These are phyloP conservation scores for Alloplasta piceator DNA, from an alignment of 2,888 invertebrate species.

Conservation along the genomic window DNA sequence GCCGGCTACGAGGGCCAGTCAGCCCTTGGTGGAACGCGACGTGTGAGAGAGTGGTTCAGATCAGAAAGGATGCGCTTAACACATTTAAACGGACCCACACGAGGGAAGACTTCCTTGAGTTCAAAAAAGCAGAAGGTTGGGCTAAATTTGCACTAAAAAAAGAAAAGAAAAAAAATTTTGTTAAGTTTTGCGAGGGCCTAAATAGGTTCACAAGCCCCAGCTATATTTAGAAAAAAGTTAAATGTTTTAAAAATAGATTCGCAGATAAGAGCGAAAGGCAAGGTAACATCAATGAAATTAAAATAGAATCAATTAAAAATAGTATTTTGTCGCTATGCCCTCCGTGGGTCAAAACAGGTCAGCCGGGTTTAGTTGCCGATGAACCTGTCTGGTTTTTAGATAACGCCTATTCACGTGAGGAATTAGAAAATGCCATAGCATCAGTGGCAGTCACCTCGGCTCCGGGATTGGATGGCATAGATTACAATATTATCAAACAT, in stretches of 20 bases:
- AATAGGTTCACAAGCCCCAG: slow-evolving; percentile 29
- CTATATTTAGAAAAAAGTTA: slow-evolving; percentile 42
- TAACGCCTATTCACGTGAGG: slow-evolving; percentile 1
- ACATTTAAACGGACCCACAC: not conserved
- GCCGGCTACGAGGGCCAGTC: not conserved
- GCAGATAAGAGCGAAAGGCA: not conserved
- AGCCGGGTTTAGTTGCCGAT: not conserved
- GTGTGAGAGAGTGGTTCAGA: slow-evolving; percentile 12
- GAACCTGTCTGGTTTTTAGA: slow-evolving; percentile 5
- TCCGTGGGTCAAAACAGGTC: slow-evolving; percentile 3
- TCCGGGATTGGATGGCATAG: slow-evolving; percentile 38
- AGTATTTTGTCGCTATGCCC: slow-evolving; percentile 25
- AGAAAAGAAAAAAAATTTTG: too few relatives aligned
- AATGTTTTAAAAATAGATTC: slow-evolving; percentile 47
- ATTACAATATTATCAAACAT: slow-evolving; percentile 30
- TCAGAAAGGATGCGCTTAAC: not conserved
- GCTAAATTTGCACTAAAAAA: slow-evolving; percentile 26
- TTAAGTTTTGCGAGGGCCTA: slow-evolving; percentile 44
- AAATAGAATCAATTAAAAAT: not conserved
- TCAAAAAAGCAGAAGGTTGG: slow-evolving; percentile 24
- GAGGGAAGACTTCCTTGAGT: slow-evolving; percentile 15
- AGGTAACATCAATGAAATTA: not conserved
- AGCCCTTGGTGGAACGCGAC: slow-evolving; percentile 18
- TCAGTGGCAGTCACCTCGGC: not conserved
- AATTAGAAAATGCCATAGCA: slow-evolving; percentile 24